These are phyloP conservation scores for Sphaerophoria taeniata DNA, from an alignment of 2,888 invertebrate species.

Conservation along the genomic window DNA sequence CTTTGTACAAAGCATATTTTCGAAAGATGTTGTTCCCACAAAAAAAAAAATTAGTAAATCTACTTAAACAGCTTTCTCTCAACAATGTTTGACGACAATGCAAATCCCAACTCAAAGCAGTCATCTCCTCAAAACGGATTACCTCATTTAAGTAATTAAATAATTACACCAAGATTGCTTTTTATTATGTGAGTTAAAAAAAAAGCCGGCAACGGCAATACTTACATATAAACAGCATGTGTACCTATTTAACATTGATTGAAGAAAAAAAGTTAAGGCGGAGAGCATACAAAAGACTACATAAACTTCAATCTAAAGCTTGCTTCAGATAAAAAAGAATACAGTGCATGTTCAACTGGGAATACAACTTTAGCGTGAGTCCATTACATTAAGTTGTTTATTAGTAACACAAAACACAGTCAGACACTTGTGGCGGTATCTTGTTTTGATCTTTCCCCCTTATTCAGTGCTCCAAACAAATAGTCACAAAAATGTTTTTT, in stretches of 20 bases:
- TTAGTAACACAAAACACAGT: conserved; percentile 31
- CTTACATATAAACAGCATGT: background rate
- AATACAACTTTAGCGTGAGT: background rate
- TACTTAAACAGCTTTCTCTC: background rate
- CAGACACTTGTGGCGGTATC: conserved; percentile 66
- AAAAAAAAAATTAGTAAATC: background rate
- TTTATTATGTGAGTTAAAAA: conserved; percentile 39
- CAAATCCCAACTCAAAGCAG: conserved; percentile 17
- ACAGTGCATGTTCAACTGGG: background rate
- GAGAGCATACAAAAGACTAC: conserved; percentile 6
- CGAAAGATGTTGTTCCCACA: conserved; percentile 13
- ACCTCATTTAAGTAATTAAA: conserved; percentile 47
- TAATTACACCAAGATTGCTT: conserved; percentile 57
- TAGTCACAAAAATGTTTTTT: background rate
- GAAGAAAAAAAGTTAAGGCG: conserved; percentile 14
- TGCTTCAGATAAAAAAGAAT: conserved; percentile 24
- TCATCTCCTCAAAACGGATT: conserved; percentile 30
- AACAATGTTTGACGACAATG: conserved; percentile 20
- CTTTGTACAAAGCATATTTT: background rate
- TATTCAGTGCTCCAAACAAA: conserved; percentile 5
- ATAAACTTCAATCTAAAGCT: conserved; percentile 7
- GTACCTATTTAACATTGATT: conserved; percentile 46
- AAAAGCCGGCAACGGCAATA: conserved; percentile 36
- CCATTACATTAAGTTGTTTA: conserved; percentile 68
- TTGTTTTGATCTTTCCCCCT: conserved; percentile 59